Conservation (phyloP, 2,797 vertebrate species). For the Falco peregrinus region DNA sequence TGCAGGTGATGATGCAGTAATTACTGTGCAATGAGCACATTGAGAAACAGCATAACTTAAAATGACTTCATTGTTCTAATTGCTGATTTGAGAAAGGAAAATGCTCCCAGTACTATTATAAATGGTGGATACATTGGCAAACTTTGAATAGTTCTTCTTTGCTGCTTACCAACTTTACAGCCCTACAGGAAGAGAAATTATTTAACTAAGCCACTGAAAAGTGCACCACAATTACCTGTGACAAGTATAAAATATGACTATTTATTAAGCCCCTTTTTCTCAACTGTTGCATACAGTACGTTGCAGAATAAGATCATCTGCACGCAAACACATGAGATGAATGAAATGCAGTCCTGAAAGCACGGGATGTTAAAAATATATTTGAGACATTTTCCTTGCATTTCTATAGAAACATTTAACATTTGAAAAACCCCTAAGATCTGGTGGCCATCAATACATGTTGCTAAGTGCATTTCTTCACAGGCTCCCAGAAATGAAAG, state of each 20-base stretch:
- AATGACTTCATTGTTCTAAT: conserved; percentile 29
- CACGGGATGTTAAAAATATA: neutral
- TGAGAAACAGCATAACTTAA: conserved; percentile 29
- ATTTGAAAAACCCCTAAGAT: rapidly evolving
- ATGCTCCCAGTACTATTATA: neutral
- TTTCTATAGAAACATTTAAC: neutral
- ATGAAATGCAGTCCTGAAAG: neutral
- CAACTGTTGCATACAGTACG: neutral
- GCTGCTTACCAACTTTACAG: neutral
- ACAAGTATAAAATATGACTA: neutral
- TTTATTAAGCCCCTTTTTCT: neutral
- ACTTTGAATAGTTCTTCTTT: neutral
- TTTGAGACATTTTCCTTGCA: neutral
- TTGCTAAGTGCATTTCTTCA: neutral
- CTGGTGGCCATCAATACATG: neutral
- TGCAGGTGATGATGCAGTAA: conserved; percentile 55
- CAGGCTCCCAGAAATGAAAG: neutral
- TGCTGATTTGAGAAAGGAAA: conserved; percentile 37
- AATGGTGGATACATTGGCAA: neutral
- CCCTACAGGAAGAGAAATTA: neutral
- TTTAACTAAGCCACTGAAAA: neutral
- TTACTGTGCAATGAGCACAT: conserved; percentile 3
- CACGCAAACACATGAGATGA: neutral
- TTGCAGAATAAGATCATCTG: neutral
- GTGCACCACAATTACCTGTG: neutral